These are phyloP conservation scores for Oryzias sinensis DNA, from an alignment of 2,797 vertebrate species.

Conservation along the genomic window DNA sequence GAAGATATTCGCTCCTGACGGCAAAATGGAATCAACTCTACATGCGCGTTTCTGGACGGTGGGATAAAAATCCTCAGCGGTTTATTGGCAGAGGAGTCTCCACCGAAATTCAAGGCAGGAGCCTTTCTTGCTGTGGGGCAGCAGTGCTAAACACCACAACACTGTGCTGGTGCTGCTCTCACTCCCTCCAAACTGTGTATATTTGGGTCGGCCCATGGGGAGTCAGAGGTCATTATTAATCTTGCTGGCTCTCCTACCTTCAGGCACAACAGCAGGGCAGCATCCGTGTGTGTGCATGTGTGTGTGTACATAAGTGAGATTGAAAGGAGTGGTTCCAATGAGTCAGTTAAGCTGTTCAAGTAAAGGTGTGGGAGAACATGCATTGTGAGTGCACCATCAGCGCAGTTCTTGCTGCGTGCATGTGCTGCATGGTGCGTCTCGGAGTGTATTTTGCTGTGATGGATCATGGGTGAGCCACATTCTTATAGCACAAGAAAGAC, in stretches of 20 bases:
- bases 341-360: constrained; percentile 59
- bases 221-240: constrained; percentile 83
- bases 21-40: too few relatives aligned
- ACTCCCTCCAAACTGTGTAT: constrained; percentile 79
- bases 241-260: constrained; percentile 79
- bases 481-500: constrained; percentile 73
- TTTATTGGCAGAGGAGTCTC: too few relatives aligned
- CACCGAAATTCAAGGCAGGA: too few relatives aligned
- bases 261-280: constrained; percentile 78
- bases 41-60: too few relatives aligned
- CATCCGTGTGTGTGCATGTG: constrained; percentile 57
- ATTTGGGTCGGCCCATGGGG: constrained; percentile 78
- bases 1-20: too few relatives aligned
- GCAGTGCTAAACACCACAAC: too few relatives aligned
- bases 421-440: constrained; percentile 20
- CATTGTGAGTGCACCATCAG: constrained; percentile 48
- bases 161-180: constrained; percentile 38
- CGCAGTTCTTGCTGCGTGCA: constrained; percentile 31
- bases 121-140: too few relatives aligned
- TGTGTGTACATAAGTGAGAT: constrained; percentile 41
- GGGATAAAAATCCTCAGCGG: too few relatives aligned
- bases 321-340: constrained; percentile 60
- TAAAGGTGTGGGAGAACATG: constrained; percentile 61
- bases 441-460: constrained; percentile 73
- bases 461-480: constrained; percentile 71